phyloP scores from a whole-genome alignment of 2,888 invertebrate species.

The Cryptophagus acutangulus region DNA sequence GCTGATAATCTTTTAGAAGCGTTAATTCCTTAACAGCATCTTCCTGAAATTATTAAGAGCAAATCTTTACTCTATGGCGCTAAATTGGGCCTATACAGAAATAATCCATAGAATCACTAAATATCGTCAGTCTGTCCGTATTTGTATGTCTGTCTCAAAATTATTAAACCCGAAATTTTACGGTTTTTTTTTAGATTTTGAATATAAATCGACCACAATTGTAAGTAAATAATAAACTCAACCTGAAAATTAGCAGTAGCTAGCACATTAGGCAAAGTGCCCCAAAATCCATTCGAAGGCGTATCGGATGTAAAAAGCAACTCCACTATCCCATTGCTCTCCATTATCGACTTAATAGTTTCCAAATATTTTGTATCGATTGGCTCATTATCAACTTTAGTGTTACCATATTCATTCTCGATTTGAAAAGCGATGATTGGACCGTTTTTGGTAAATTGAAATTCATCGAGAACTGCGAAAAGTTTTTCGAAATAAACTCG shows the following conservation, averaged over 20 bases:
- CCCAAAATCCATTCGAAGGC: conserved; percentile 34
- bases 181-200: too few relatives aligned
- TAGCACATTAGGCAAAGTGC: conserved; percentile 44
- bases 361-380: conserved; percentile 46
- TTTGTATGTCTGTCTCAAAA: too few relatives aligned
- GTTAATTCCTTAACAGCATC: conserved; percentile 46
- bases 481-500: conserved; percentile 51
- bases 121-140: too few relatives aligned
- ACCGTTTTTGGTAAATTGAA: conserved; percentile 67
- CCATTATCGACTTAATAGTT: conserved; percentile 43
- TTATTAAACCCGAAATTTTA: too few relatives aligned
- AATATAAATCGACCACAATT: too few relatives aligned
- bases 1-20: conserved; percentile 45
- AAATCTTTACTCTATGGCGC: too few relatives aligned
- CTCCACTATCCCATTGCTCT: conserved; percentile 44
- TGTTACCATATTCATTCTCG: conserved; percentile 68
- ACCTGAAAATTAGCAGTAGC: conserved; percentile 55
- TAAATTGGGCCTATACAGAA: too few relatives aligned
- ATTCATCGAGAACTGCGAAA: conserved; percentile 48
- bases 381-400: conserved; percentile 41
- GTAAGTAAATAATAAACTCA: too few relatives aligned
- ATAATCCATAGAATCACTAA: too few relatives aligned
- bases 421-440: conserved; percentile 83
- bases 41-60: too few relatives aligned
- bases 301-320: conserved; percentile 53